Percentiles rank a stretch among this genome's conserved stretches.
These are phyloP conservation scores for Perca fluviatilis DNA, from an alignment of 2,113 vertebrate species.

Conservation along the genomic window DNA sequence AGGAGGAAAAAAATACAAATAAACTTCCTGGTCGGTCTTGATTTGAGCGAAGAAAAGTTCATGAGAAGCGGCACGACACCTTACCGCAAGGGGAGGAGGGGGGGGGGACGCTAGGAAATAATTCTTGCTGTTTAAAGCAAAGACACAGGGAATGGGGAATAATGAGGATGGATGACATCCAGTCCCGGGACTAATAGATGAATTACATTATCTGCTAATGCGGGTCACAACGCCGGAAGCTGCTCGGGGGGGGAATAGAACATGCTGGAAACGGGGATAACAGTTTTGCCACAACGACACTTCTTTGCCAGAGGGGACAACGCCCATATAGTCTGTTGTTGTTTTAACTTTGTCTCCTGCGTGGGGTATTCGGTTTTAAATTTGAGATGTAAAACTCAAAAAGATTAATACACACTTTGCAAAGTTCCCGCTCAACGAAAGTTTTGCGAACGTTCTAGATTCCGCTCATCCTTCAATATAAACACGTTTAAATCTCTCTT, in stretches of 20 bases:
- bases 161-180: slow-evolving; percentile 2
- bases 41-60: background rate
- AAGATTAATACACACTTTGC: background rate
- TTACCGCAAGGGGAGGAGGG: slow-evolving; percentile 4
- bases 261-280: slow-evolving; percentile 35
- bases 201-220: slow-evolving; percentile 59
- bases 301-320: slow-evolving; percentile 62
- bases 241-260: background rate
- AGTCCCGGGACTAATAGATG: background rate
- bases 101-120: background rate
- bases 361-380: background rate
- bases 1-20: too few relatives aligned
- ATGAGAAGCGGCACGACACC: background rate
- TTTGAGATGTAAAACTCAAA: background rate
- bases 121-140: background rate
- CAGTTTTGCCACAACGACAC: slow-evolving; percentile 59
- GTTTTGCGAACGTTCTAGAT: background rate
- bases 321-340: slow-evolving; percentile 60
- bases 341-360: background rate
- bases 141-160: too few relatives aligned
- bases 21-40: background rate
- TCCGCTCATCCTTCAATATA: background rate
- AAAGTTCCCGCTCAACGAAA: rapidly evolving
- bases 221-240: slow-evolving; percentile 38
- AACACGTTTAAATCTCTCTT: background rate